These are phyloP conservation scores for Lanius ludovicianus DNA, from an alignment of 2,113 vertebrate species.

Conservation along the genomic window DNA sequence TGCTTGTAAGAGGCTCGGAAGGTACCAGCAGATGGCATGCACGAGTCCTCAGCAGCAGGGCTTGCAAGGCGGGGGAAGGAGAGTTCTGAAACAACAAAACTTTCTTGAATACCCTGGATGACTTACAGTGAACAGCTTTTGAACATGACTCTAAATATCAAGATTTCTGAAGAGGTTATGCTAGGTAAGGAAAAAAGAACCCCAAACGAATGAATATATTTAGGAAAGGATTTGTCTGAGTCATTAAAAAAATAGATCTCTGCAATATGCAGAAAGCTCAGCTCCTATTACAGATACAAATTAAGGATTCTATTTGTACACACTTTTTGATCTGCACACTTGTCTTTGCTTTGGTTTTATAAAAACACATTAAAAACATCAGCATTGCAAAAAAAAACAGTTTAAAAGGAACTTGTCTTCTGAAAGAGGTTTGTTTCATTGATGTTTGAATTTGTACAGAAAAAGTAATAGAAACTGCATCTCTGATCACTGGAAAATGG, in stretches of 20 bases:
- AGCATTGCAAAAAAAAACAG: neutral
- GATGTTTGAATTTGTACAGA: constrained; percentile 52
- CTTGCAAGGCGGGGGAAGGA: accelerated
- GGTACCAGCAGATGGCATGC: neutral
- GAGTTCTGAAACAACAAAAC: neutral
- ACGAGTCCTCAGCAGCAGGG: neutral
- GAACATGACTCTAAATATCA: neutral
- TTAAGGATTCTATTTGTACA: constrained; percentile 30
- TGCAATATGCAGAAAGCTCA: constrained; percentile 13
- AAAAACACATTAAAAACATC: constrained; percentile 27
- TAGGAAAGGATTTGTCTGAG: neutral
- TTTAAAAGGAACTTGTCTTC: constrained; percentile 14
- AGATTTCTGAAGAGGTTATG: neutral
- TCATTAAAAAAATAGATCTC: constrained; percentile 1
- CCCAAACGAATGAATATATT: neutral
- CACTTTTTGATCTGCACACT: constrained; percentile 27
- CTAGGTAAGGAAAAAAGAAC: neutral
- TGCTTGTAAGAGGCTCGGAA: neutral
- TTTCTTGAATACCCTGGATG: neutral
- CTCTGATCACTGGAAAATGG: constrained; percentile 50
- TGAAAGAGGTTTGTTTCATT: constrained; percentile 47
- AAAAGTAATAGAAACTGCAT: constrained; percentile 33
- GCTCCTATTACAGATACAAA: constrained; percentile 5
- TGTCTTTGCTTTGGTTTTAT: neutral
- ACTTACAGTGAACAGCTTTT: neutral